Percentiles rank a stretch among this genome's conserved stretches.
These are phyloP conservation scores for Sebastes reedi DNA, from an alignment of 2,797 vertebrate species.

Conservation along the genomic window DNA sequence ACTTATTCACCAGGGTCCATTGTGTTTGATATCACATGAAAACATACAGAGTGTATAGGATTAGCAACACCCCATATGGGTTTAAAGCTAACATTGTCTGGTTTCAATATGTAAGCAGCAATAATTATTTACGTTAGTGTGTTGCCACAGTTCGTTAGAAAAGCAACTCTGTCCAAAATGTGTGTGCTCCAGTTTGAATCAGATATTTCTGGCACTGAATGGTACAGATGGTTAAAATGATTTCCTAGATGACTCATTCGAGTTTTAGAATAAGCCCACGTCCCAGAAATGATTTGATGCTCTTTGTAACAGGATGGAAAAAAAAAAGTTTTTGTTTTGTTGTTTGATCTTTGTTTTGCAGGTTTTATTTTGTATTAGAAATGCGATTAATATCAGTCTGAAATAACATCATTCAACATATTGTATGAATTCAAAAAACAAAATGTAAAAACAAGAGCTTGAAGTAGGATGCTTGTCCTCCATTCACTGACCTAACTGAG, in stretches of 20 bases:
- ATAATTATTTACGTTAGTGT: constrained; percentile 42
- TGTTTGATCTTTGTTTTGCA: background rate
- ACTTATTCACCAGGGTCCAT: constrained; percentile 49
- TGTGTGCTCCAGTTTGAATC: constrained; percentile 47
- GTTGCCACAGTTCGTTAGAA: constrained; percentile 25
- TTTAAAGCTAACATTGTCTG: constrained; percentile 24
- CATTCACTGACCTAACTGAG: background rate
- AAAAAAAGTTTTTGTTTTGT: background rate
- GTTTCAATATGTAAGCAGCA: constrained; percentile 30
- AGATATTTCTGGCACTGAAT: constrained; percentile 28
- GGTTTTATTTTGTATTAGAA: background rate
- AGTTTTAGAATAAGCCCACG: constrained; percentile 13
- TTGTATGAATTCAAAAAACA: background rate
- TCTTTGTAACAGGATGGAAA: background rate
- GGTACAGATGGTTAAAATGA: constrained; percentile 26
- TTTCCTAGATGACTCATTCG: constrained; percentile 34
- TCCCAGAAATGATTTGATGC: constrained; percentile 19
- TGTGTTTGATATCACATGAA: constrained; percentile 56
- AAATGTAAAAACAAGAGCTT: background rate
- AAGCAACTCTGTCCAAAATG: constrained; percentile 38
- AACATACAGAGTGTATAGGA: constrained; percentile 27
- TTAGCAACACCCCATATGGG: constrained; percentile 30
- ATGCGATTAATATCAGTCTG: background rate
- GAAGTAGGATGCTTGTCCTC: background rate
- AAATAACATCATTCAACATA: background rate